Evolutionary conservation across 2,888 invertebrate genomes (phyloP), one percentile per base, ranked within the genome.

Genomic region (Troides helena): DNA sequence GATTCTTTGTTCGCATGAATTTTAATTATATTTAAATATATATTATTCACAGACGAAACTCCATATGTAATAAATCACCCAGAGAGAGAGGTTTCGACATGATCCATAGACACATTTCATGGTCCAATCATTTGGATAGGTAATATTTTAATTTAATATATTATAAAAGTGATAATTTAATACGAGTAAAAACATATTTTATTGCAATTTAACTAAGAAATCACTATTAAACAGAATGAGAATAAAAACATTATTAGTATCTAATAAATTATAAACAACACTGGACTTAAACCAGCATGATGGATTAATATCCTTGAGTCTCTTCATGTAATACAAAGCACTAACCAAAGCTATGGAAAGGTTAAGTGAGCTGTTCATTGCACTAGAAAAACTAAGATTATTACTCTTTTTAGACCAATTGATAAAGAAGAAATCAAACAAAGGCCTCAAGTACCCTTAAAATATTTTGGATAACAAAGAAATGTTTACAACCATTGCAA

Each of bases 71-170:
- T 17, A n/a, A 68, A 25, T 69, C 77, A 0, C 65, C 78, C 1
- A 36, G 62, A 6, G 73, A 75, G 69, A 67, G 68, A 66, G 81
- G 81, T 0, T 82, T 77, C 57, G 70, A 78, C 39, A 74, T 78
- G 12, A 58, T 80, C 2, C 73, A 79, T 61, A 74, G 78, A 67
- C 71, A 72, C 7, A 80, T 86, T 67, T 83, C 85, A 1, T 85
- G 85, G 85, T 62, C 67, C 12, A 62, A 76, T 23, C 77, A 77
- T 69, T 73, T 75, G 43, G 73, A 76, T 58, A 76, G 76, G 76
- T 78, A 72, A 72, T 70, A 57, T 62, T 58, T n/a, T 30, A 50
- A 39, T 39, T 66, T 66, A n/a, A 21, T 21, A 57, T 21, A 8
- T 21, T 57, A 0, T 53, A 53, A 53, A 39, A 39, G 1, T 10